Evolutionary conservation across 2,888 invertebrate genomes (phyloP).

Genomic region (Phragmatobia fuliginosa): DNA sequence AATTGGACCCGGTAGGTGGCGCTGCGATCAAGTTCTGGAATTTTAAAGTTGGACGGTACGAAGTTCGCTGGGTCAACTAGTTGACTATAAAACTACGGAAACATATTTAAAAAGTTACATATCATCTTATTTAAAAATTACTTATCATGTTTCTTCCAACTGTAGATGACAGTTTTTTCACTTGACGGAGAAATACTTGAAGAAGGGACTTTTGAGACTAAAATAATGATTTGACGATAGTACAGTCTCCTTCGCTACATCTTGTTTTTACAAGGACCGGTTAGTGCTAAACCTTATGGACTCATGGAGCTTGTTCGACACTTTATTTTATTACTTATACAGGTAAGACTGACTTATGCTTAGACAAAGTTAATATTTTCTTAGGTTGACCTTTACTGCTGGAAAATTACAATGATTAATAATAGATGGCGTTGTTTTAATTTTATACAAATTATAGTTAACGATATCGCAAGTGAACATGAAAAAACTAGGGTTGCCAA

Average conservation of each 20-base stretch:
- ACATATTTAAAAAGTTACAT: too few relatives aligned
- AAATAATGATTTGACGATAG: background rate
- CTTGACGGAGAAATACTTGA: too few relatives aligned
- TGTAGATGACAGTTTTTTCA: too few relatives aligned
- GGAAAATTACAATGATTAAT: background rate
- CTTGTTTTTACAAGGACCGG: background rate
- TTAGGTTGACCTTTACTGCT: background rate
- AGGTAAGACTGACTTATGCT: background rate
- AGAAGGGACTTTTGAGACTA: too few relatives aligned
- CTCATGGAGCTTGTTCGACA: background rate
- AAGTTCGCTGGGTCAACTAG: too few relatives aligned
- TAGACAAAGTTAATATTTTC: background rate
- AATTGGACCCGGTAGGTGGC: too few relatives aligned
- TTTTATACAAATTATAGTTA: conserved; percentile 8
- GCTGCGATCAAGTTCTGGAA: too few relatives aligned
- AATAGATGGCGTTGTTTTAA: conserved; percentile 8
- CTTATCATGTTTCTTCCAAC: too few relatives aligned
- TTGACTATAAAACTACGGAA: too few relatives aligned
- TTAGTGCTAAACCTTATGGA: background rate
- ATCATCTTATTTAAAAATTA: too few relatives aligned
- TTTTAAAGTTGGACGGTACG: too few relatives aligned
- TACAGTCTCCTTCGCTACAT: background rate
- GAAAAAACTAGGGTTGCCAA: background rate
- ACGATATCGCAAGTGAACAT: conserved; percentile 4
- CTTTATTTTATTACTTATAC: background rate